These are phyloP conservation scores for Anguilla megastoma DNA, from an alignment of 2,797 vertebrate species.

Conservation along the genomic window DNA sequence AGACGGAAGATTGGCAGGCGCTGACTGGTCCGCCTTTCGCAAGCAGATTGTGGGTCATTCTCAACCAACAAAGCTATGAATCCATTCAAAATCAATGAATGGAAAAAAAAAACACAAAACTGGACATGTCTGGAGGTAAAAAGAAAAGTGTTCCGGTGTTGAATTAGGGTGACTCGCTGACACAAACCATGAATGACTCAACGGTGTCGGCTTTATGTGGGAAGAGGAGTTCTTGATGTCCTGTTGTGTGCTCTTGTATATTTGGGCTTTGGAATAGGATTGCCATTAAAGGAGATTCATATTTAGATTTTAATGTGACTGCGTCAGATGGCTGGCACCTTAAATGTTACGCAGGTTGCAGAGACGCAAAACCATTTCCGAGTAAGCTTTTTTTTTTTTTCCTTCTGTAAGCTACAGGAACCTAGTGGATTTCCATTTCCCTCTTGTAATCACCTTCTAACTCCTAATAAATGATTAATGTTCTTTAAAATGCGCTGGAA, in stretches of 20 bases:
- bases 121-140: background rate
- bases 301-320: background rate
- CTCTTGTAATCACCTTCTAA: conserved; percentile 11
- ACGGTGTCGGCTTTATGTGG: background rate
- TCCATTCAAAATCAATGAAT: background rate
- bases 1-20: background rate
- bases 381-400: background rate
- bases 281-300: background rate
- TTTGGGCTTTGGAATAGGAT: background rate
- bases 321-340: background rate
- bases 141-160: background rate
- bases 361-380: background rate
- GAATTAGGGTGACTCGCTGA: background rate
- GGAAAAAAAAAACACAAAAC: background rate
- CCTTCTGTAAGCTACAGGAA: background rate
- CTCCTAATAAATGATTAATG: conserved; percentile 15
- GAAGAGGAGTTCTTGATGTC: background rate
- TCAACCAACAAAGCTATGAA: background rate
- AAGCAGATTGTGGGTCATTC: background rate
- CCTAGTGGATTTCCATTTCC: conserved; percentile 1
- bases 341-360: background rate
- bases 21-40: background rate
- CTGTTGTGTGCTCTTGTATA: background rate
- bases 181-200: background rate
- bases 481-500: background rate